Conservation (phyloP, 2,113 vertebrate species). For the Heteronetta atricapilla region DNA sequence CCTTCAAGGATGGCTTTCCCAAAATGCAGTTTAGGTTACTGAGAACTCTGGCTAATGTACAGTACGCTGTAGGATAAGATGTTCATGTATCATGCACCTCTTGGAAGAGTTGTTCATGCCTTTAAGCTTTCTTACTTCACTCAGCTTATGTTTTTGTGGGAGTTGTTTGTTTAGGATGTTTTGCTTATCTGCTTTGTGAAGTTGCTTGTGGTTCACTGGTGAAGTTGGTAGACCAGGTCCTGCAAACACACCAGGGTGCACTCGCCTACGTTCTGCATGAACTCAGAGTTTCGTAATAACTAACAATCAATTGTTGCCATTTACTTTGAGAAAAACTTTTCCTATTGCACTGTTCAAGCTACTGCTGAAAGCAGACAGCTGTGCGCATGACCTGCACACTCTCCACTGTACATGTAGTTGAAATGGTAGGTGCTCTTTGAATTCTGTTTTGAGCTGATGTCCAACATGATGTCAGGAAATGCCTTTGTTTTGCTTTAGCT, state of each 20-base stretch:
- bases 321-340: not conserved
- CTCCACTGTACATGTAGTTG: not conserved
- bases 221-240: fast-evolving
- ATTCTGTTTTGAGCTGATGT: not conserved
- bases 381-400: not conserved
- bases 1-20: not conserved
- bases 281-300: fast-evolving
- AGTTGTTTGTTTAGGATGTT: fast-evolving
- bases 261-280: not conserved
- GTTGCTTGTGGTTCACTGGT: fast-evolving
- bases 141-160: not conserved
- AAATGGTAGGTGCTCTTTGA: not conserved
- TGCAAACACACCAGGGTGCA: fast-evolving
- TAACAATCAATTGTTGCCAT: not conserved
- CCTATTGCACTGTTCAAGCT: not conserved
- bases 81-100: fast-evolving
- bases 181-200: not conserved
- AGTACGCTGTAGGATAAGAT: not conserved
- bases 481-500: not conserved
- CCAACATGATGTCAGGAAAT: not conserved
- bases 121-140: not conserved
- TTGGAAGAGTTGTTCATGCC: not conserved
- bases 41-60: not conserved
- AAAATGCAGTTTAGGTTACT: not conserved
- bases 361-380: not conserved